These are phyloP conservation scores for Margarornis squamiger DNA, from an alignment of 2,797 vertebrate genomes.

Conservation along the genomic window DNA sequence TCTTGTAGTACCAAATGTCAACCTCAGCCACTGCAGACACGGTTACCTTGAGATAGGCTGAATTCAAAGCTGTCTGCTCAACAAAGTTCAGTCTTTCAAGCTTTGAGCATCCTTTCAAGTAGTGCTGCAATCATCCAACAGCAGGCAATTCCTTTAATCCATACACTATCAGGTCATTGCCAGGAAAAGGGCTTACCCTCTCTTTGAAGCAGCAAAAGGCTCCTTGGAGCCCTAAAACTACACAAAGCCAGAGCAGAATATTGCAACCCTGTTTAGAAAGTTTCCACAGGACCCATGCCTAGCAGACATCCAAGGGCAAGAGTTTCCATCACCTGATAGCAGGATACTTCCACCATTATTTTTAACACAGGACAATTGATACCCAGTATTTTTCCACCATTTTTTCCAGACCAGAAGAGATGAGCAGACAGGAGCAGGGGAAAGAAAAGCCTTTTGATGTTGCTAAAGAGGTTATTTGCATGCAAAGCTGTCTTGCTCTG, in stretches of 20 bases:
- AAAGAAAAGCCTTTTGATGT: not conserved
- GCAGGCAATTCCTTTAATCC: not conserved
- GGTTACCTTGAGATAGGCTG: not conserved
- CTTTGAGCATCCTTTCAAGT: not conserved
- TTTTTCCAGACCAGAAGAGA: not conserved
- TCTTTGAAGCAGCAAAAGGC: not conserved
- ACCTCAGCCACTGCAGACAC: not conserved
- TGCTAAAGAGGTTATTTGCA: slow-evolving; percentile 30
- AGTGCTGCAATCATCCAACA: not conserved
- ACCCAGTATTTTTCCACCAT: not conserved
- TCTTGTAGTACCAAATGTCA: not conserved
- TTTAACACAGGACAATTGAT: not conserved
- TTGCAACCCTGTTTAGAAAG: not conserved
- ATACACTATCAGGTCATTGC: not conserved
- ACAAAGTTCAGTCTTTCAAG: not conserved
- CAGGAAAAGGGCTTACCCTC: not conserved
- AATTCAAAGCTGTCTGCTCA: slow-evolving; percentile 6
- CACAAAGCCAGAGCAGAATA: not conserved
- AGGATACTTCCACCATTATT: not conserved
- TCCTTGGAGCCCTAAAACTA: not conserved
- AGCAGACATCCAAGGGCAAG: not conserved
- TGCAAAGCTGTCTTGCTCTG: slow-evolving; percentile 39
- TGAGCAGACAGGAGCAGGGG: not conserved
- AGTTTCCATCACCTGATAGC: not conserved
- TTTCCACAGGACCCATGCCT: not conserved